Conservation (phyloP, 1,140 invertebrate species). For the Papilio aristodemus region DNA sequence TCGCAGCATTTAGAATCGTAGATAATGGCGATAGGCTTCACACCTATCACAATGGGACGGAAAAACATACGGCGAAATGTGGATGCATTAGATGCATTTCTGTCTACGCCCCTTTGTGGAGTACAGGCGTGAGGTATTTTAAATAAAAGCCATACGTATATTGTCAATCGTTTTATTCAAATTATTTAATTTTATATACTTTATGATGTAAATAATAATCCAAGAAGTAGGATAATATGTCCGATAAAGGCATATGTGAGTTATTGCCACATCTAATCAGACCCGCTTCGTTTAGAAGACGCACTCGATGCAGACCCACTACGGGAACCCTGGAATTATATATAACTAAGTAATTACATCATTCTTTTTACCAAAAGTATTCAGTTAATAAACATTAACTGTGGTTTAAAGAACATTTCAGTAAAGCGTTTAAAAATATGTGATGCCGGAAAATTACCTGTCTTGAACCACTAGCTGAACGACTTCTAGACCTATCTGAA, state of each 20-base stretch:
- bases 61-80: too few relatives aligned
- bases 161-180: constrained; percentile 6
- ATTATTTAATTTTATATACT: not conserved
- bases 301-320: constrained; percentile 72
- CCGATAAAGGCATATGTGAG: not conserved
- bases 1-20: too few relatives aligned
- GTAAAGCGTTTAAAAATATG: not conserved
- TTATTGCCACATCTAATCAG: constrained; percentile 47
- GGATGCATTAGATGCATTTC: too few relatives aligned
- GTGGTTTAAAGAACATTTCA: not conserved
- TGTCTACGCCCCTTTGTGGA: too few relatives aligned
- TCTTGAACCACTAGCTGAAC: constrained; percentile 70
- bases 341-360: not conserved
- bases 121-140: too few relatives aligned
- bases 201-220: not conserved
- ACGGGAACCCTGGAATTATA: constrained; percentile 59
- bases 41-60: too few relatives aligned
- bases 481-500: constrained; percentile 66
- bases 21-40: too few relatives aligned
- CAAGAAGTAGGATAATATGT: not conserved
- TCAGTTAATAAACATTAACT: too few relatives aligned
- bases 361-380: too few relatives aligned
- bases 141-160: not conserved
- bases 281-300: constrained; percentile 63
- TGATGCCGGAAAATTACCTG: constrained; percentile 50